phyloP scores from a whole-genome alignment of 2,113 vertebrate genomes.

The Phalacrocorax pelagicus region DNA sequence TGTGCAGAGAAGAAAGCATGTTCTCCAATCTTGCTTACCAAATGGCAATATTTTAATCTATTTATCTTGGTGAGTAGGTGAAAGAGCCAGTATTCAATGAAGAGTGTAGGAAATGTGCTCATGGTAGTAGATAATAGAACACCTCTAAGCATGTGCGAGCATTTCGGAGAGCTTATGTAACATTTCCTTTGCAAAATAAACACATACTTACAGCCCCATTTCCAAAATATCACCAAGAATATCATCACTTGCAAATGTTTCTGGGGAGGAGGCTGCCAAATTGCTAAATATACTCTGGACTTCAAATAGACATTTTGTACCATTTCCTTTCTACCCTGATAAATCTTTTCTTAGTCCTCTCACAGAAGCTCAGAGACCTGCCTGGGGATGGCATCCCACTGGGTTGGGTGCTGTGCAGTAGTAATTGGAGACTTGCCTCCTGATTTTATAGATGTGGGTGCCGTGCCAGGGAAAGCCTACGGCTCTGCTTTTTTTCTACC shows the following conservation, averaged over 20 bases:
- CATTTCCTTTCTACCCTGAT: not conserved
- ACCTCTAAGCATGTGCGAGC: not conserved
- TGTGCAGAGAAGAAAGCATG: not conserved
- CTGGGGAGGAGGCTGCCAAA: conserved; percentile 17
- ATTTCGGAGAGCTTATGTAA: conserved; percentile 35
- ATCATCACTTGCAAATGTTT: conserved; percentile 7
- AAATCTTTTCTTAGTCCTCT: not conserved
- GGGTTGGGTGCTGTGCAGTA: not conserved
- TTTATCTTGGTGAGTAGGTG: not conserved
- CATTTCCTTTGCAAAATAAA: conserved; percentile 55
- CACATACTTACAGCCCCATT: conserved; percentile 24
- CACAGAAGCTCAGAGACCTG: not conserved
- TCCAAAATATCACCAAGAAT: conserved; percentile 46
- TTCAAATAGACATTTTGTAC: not conserved
- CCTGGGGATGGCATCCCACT: not conserved
- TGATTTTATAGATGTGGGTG: accelerated
- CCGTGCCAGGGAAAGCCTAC: accelerated
- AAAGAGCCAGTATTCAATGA: conserved; percentile 16
- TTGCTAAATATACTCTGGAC: not conserved
- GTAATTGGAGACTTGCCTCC: not conserved
- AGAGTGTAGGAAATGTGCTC: conserved; percentile 11
- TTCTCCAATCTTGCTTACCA: not conserved
- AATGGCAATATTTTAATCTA: conserved; percentile 43
- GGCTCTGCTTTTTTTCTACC: not conserved
- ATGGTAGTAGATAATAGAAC: conserved; percentile 47